phyloP scores from a whole-genome alignment of 2,888 invertebrate species.

The Stictocephala bisonia region DNA sequence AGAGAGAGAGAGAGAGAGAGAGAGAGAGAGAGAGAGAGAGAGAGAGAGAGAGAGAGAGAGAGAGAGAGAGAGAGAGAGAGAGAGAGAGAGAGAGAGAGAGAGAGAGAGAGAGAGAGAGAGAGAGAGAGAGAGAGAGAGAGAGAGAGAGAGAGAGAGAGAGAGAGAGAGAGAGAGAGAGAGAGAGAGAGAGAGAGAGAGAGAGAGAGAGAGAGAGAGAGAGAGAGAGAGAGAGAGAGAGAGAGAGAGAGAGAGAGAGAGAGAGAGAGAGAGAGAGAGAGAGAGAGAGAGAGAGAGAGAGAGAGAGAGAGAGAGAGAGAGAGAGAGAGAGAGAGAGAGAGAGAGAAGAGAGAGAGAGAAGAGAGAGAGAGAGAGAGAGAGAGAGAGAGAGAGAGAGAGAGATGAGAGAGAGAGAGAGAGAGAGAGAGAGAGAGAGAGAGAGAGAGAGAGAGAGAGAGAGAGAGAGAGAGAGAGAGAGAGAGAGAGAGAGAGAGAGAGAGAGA shows the following conservation, averaged over 20 bases:
- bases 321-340: constrained; percentile 22
- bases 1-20: not conserved
- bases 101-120: not conserved
- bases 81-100: not conserved
- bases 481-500: not conserved
- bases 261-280: constrained; percentile 25
- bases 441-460: constrained; percentile 25
- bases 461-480: not conserved
- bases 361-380: not conserved
- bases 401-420: too few species aligned
- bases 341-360: not conserved
- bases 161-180: constrained; percentile 25
- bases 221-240: constrained; percentile 11
- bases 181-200: not conserved
- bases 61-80: not conserved
- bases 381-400: constrained; percentile 14
- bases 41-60: not conserved
- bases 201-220: not conserved
- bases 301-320: constrained; percentile 18
- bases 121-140: constrained; percentile 4
- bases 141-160: constrained; percentile 15
- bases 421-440: constrained; percentile 15
- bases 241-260: constrained; percentile 10
- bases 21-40: not conserved
- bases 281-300: constrained; percentile 13